Base-by-base conservation (phyloP, 1,140 invertebrate species). In the Dendroctonus valens region DNA sequence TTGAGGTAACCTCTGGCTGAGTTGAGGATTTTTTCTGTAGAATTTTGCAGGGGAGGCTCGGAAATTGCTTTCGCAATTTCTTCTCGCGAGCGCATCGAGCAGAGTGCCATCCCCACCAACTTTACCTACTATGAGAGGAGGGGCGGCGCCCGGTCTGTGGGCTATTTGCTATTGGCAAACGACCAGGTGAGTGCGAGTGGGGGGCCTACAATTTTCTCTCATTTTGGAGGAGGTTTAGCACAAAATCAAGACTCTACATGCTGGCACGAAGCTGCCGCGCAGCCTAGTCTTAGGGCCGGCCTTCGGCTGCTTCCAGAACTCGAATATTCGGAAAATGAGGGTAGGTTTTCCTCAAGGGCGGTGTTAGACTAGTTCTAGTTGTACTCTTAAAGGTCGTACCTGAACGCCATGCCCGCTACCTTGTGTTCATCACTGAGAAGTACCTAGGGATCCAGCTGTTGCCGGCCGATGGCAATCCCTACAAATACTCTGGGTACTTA, bases 391-490 rank as follows among this genome's bases (percentile, higher is more conserved):
- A n/a, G n/a, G 58, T 79, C 55, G 14, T 80, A 46, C 74, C 76
- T 5, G 70, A 74, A 0, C 61, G 58, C n/a, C 41, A 74, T 40
- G 26, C 70, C 6, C 73, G 77, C 41, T 89, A 88, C 71, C 73
- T 89, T 62, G 72, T 87, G 37, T 91, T 88, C 72, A 79, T 82
- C 0, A 88, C 84, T 6, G 79, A 83, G 37, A 85, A 85, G 70
- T 82, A 88, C 68, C 83, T 91, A 48, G 89, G 89, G 2, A 75
- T 91, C 38, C 84, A 87, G 73, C 83, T 85, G 62, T 74, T 89
- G 69, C 87, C 89, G 5, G 73, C 87, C 0, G 86, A 89, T 77
- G 90, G 89, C 5, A 91, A 91, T 77, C 89, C 89, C 15, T 89
- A 85, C 76, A 88, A 86, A 72, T 83, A 84, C 67, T 81, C 86